Base-by-base conservation (phyloP, 2,113 vertebrate genomes). In the Epinephelus cyanopodus region DNA sequence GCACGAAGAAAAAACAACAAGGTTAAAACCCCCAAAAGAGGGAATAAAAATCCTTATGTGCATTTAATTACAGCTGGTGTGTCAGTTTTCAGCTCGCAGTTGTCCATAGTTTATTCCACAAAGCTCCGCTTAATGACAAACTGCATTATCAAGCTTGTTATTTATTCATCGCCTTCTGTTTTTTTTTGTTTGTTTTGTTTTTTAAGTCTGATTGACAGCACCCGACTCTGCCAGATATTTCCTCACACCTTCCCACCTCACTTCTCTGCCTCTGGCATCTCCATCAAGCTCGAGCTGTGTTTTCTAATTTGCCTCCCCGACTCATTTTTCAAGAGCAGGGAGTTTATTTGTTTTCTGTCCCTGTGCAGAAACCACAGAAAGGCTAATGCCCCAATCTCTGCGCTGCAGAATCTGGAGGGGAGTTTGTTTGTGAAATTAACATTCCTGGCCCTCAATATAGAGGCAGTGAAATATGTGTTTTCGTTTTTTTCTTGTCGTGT, bases 371-470 rank as follows among this genome's bases (percentile, higher is more conserved):
- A 74, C 71, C 77, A 66, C 74, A 85, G 63, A 78, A 77, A 82
- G 52, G 56, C 81, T 83, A 84, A 90, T 82, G 58, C 74, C 71
- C 67, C 77, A 85, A 70, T 87, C 73, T 74, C 77, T 58, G 6
- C 2, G 0, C 68, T 63, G 69, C 84, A 92, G 73, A 81, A 86
- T 86, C 48, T 50, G 52, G 52, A 66, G 77, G 71, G 48, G 72
- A 66, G 82, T 81, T 87, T 87, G 87, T 88, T 93, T 87, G 70
- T 76, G 54, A 85, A 90, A 91, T 92, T 77, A 90, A 77, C 91
- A 91, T 93, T 92, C 84, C 77, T 84, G 85, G 60, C 81, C 47
- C 39, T 66, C 42, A 45, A 68, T 79, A 72, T 48, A 68, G 37
- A 77, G 78, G 62, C 79, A 60, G 79, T 56, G 25, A 85, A 83